Evolutionary conservation across 2,113 vertebrate genomes (phyloP).

Genomic region (Pteruthius melanotis): DNA sequence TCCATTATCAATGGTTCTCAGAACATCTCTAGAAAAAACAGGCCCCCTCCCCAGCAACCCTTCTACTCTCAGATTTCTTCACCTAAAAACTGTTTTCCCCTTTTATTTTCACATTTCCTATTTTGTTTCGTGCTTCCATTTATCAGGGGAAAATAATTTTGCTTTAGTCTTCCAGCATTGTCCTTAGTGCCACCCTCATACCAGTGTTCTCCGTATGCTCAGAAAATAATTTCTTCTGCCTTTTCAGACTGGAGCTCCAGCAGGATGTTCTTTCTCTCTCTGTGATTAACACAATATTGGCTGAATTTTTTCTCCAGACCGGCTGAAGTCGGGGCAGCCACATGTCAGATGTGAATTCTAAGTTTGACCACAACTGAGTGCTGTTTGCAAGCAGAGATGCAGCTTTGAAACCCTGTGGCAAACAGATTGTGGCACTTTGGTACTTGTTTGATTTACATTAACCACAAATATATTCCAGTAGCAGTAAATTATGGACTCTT

Average conservation of each 20-base stretch:
- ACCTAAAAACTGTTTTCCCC: neutral
- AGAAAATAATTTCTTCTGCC: neutral
- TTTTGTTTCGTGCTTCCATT: neutral
- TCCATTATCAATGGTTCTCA: neutral
- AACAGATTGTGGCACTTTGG: neutral
- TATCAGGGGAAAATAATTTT: neutral
- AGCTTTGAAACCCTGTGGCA: neutral
- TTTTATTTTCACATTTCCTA: neutral
- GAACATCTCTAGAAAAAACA: neutral
- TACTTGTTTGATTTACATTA: neutral
- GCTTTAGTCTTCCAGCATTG: neutral
- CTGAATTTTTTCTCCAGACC: neutral
- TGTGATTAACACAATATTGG: neutral
- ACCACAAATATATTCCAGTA: neutral
- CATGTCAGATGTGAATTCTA: neutral
- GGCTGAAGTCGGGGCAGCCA: neutral
- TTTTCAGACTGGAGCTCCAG: neutral
- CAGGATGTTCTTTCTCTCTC: neutral
- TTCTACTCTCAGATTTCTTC: neutral
- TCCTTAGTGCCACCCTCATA: neutral
- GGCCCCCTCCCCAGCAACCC: neutral
- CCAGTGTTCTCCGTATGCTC: rapidly evolving
- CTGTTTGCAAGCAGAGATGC: neutral
- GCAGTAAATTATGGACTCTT: neutral
- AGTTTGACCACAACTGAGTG: neutral